A percentile compares a stretch with the other conserved stretches of the same genome.
phyloP scores from a whole-genome alignment of 2,888 invertebrate species.

The Tubulanus polymorphus region DNA sequence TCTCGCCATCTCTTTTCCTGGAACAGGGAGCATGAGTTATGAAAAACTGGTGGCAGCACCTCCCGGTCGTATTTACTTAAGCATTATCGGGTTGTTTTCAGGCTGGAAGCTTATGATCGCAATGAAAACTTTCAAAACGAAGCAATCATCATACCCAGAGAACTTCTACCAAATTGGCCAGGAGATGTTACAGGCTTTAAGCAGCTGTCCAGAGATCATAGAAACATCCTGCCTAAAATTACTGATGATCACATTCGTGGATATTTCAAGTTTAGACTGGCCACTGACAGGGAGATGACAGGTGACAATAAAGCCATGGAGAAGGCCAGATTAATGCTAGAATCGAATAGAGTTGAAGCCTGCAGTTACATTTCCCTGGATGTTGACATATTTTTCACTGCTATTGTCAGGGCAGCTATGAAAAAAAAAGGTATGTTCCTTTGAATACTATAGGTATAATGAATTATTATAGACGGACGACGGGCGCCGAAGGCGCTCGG shows the following conservation, averaged over 20 bases:
- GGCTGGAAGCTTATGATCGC: slow-evolving; percentile 7
- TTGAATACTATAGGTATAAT: too few relatives aligned
- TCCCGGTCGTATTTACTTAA: too few relatives aligned
- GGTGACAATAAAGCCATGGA: neutral
- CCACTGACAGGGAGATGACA: neutral
- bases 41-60: too few relatives aligned
- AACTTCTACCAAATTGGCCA: too few relatives aligned
- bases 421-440: neutral
- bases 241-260: neutral
- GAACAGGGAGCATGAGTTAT: too few relatives aligned
- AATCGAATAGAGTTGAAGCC: neutral
- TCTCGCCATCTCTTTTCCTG: too few relatives aligned
- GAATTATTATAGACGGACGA: too few relatives aligned
- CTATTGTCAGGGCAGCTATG: slow-evolving; percentile 3
- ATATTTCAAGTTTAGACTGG: neutral
- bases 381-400: neutral
- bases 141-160: neutral
- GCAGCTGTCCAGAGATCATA: neutral
- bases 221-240: neutral
- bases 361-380: neutral
- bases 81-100: too few relatives aligned
- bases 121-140: slow-evolving; percentile 2
- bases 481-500: too few relatives aligned
- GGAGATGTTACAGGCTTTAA: too few relatives aligned
- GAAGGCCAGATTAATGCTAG: neutral